A percentile compares a stretch with the other conserved stretches of the same genome.
Conservation (phyloP, 2,113 vertebrate genomes). For the Sinocyclocheilus anophthalmus region DNA sequence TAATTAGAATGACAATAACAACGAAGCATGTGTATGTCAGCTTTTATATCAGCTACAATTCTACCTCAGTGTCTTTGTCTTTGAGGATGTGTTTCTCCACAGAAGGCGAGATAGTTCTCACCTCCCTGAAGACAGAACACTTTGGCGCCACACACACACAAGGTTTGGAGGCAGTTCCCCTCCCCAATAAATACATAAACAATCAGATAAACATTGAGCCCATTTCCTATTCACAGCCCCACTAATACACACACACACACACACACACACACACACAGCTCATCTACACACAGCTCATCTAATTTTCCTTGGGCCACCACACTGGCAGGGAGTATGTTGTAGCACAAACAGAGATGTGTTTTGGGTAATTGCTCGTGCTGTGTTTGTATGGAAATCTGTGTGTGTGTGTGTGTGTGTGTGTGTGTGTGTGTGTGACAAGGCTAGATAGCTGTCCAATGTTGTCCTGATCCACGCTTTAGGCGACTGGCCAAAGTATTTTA, state of each 20-base stretch:
- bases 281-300: constrained; percentile 60
- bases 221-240: constrained; percentile 64
- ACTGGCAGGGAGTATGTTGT: constrained; percentile 84
- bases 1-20: constrained; percentile 50
- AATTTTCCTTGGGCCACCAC: constrained; percentile 74
- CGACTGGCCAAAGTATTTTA: constrained; percentile 98
- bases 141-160: constrained; percentile 44
- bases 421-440: constrained; percentile 99
- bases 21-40: constrained; percentile 68
- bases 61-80: constrained; percentile 76
- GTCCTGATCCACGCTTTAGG: constrained; percentile 90
- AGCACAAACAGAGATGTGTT: constrained; percentile 95
- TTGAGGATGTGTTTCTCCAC: constrained; percentile 65
- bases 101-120: constrained; percentile 44
- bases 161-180: constrained; percentile 65
- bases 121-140: constrained; percentile 68
- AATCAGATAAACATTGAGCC: constrained; percentile 75
- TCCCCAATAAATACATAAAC: constrained; percentile 75
- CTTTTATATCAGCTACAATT: constrained; percentile 71
- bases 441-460: constrained; percentile 98
- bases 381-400: constrained; percentile 99
- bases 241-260: constrained; percentile 51
- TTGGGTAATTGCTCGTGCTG: constrained; percentile 91
- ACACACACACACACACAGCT: constrained; percentile 49
- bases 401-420: constrained; percentile 99